Conservation (phyloP, 2,797 vertebrate species). For the Onychomys leucogaster region DNA sequence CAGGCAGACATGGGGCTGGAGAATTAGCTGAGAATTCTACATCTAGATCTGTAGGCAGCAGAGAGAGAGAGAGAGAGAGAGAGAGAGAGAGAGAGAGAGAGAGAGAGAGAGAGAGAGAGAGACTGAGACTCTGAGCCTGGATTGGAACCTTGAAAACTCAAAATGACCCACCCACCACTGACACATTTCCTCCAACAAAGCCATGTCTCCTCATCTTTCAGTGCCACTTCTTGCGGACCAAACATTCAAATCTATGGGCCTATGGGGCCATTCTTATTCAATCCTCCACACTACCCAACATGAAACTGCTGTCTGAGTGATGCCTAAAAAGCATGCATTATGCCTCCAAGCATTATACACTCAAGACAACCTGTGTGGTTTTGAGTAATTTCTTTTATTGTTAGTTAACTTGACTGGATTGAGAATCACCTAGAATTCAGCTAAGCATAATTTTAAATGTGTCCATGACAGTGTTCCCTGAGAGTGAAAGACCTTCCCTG, state of each 20-base stretch:
- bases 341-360: not conserved
- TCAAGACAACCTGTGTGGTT: not conserved
- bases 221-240: not conserved
- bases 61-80: not conserved
- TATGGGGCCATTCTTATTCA: not conserved
- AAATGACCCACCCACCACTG: not conserved
- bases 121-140: not conserved
- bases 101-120: not conserved
- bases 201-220: not conserved
- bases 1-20: not conserved
- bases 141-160: not conserved
- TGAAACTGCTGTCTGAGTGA: not conserved
- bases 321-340: not conserved
- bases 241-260: not conserved
- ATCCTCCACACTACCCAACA: not conserved
- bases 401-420: not conserved
- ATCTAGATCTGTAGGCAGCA: not conserved
- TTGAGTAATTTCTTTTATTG: not conserved
- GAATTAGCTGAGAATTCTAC: not conserved
- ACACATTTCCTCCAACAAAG: not conserved
- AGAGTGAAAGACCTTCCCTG: not conserved
- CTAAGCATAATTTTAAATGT: not conserved
- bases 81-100: not conserved
- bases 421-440: not conserved
- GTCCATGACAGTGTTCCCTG: not conserved